phyloP scores from a whole-genome alignment of 2,888 invertebrate species.

The Papilio demoleus region DNA sequence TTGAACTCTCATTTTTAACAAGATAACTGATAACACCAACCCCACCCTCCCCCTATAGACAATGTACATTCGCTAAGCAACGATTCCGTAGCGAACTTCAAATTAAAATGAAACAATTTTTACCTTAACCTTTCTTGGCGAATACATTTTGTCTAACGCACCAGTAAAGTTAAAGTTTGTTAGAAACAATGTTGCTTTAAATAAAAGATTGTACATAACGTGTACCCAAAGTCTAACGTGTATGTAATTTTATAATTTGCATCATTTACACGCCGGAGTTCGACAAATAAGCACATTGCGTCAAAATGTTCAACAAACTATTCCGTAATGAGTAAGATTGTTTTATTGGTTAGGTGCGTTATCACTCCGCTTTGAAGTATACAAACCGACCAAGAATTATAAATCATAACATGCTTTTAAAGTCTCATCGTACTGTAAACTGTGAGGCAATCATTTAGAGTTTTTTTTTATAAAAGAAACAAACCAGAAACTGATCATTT shows the following conservation, averaged over 20 bases:
- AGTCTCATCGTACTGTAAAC: background rate
- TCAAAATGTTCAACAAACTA: slow-evolving; percentile 32
- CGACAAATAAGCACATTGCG: slow-evolving; percentile 30
- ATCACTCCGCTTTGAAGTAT: slow-evolving; percentile 23
- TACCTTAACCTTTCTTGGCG: too few relatives aligned
- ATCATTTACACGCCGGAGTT: slow-evolving; percentile 20
- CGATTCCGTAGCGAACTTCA: too few relatives aligned
- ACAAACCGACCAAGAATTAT: slow-evolving; percentile 18
- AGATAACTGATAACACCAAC: too few relatives aligned
- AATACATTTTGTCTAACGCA: too few relatives aligned
- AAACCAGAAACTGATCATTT: too few relatives aligned
- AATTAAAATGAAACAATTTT: too few relatives aligned
- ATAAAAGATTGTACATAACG: background rate
- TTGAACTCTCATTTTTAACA: too few relatives aligned
- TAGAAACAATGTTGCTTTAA: background rate
- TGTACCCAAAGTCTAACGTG: background rate
- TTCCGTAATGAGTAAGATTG: slow-evolving; percentile 31
- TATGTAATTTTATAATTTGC: slow-evolving; percentile 36
- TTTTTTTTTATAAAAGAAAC: background rate
- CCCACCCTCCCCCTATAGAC: too few relatives aligned
- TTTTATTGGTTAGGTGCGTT: slow-evolving; percentile 25
- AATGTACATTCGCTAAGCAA: too few relatives aligned
- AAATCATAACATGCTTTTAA: slow-evolving; percentile 32
- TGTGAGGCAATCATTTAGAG: background rate
- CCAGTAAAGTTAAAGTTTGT: background rate